Percentiles rank a stretch among this genome's conserved stretches.
phyloP scores from a whole-genome alignment of 1,140 invertebrate species.

The Asobara japonica region DNA sequence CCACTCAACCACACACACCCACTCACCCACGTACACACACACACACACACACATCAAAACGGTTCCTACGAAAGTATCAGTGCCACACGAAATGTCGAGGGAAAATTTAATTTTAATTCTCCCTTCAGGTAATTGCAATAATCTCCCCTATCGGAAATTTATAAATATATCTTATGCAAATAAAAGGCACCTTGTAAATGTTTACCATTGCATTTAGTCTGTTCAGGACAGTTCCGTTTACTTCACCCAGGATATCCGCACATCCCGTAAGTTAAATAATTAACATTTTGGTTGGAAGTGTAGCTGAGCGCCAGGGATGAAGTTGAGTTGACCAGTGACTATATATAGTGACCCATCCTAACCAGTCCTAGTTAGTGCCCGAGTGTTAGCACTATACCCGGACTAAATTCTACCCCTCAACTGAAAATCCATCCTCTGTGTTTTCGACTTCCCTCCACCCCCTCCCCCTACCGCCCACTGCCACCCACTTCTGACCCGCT shows the following conservation, averaged over 20 bases:
- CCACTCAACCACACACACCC: too few relatives aligned
- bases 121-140: too few relatives aligned
- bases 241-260: not conserved
- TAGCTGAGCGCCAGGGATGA: not conserved
- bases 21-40: too few relatives aligned
- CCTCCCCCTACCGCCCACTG: not conserved
- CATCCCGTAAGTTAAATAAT: not conserved
- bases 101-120: too few relatives aligned
- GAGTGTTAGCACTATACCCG: not conserved
- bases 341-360: not conserved
- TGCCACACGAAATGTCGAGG: too few relatives aligned
- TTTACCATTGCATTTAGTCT: not conserved
- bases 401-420: not conserved
- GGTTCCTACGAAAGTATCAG: too few relatives aligned
- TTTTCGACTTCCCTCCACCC: not conserved
- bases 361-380: not conserved
- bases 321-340: not conserved
- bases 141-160: too few relatives aligned
- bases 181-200: too few relatives aligned
- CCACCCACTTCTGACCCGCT: too few relatives aligned
- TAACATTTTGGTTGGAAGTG: not conserved
- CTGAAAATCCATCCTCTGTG: conserved; percentile 3
- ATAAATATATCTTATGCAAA: too few relatives aligned
- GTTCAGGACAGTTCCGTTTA: not conserved
- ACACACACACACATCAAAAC: too few relatives aligned